These are phyloP conservation scores for Helarctos malayanus DNA, from an alignment of 2,797 vertebrate species.

Conservation along the genomic window DNA sequence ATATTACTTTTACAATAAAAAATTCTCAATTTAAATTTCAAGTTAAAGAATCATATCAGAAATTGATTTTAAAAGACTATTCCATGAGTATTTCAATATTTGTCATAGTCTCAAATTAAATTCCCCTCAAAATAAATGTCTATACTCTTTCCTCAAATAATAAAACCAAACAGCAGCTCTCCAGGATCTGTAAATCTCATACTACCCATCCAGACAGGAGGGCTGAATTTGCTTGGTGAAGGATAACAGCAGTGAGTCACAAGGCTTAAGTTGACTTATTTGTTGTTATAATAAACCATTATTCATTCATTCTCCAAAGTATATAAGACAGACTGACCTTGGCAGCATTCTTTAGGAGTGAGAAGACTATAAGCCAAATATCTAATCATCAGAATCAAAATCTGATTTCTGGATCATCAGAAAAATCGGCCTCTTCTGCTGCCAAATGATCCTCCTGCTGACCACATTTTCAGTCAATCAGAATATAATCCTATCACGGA, in stretches of 20 bases:
- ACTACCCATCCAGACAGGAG: constrained; percentile 10
- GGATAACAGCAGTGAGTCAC: constrained; percentile 37
- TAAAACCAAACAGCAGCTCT: constrained; percentile 57
- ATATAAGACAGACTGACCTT: constrained; percentile 64
- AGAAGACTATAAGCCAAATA: constrained; percentile 75
- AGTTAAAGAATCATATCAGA: constrained; percentile 64
- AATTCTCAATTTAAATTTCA: constrained; percentile 47
- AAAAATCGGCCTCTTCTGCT: constrained; percentile 76
- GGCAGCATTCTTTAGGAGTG: constrained; percentile 63
- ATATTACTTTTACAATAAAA: constrained; percentile 57
- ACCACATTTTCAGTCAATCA: constrained; percentile 78
- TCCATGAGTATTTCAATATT: constrained; percentile 51
- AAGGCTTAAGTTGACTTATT: constrained; percentile 69
- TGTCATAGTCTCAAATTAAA: constrained; percentile 64
- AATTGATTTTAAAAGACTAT: constrained; percentile 61
- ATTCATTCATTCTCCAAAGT: constrained; percentile 76
- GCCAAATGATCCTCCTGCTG: constrained; percentile 72
- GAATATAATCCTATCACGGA: constrained; percentile 66
- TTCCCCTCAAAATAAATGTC: constrained; percentile 64
- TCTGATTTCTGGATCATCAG: constrained; percentile 80
- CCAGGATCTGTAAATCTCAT: background rate
- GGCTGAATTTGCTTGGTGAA: constrained; percentile 56
- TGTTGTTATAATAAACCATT: constrained; percentile 78
- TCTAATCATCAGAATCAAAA: constrained; percentile 83
- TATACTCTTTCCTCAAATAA: constrained; percentile 62